These are phyloP conservation scores for Simalia tracyae DNA, from an alignment of 2,797 vertebrate genomes.

Conservation along the genomic window DNA sequence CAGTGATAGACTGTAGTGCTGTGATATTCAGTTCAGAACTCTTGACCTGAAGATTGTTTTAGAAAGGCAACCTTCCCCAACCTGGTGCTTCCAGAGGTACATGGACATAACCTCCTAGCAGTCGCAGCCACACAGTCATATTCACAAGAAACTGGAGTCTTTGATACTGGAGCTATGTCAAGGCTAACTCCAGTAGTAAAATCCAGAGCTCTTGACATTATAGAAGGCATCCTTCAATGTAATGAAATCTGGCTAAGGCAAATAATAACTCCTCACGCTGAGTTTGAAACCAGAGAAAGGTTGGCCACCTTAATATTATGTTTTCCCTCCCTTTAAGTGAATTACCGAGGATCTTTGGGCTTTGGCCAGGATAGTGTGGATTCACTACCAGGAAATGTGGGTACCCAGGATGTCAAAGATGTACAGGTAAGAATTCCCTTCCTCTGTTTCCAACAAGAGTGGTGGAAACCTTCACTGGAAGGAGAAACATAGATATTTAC, in stretches of 20 bases:
- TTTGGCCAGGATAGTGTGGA: conserved; percentile 90
- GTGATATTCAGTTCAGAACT: not conserved
- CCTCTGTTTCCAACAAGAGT: not conserved
- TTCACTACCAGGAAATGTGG: conserved; percentile 88
- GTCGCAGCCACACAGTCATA: not conserved
- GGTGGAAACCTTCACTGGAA: not conserved
- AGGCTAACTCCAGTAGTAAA: not conserved
- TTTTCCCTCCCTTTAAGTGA: conserved; percentile 75
- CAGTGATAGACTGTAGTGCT: no score
- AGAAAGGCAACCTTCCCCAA: not conserved
- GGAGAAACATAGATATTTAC: not conserved
- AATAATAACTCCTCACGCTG: not conserved
- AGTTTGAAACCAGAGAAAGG: not conserved
- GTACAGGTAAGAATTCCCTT: conserved; percentile 81
- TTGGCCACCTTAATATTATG: not conserved
- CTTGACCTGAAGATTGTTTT: not conserved
- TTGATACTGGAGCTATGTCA: not conserved
- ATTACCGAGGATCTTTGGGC: conserved; percentile 93
- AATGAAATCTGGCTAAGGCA: not conserved
- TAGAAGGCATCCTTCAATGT: not conserved
- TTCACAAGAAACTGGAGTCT: not conserved
- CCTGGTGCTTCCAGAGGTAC: not conserved
- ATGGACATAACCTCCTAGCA: not conserved
- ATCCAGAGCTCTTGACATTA: not conserved
- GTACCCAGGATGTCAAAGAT: conserved; percentile 90